These are phyloP conservation scores for Aphis craccivora DNA, from an alignment of 1,140 invertebrate genomes.

Conservation along the genomic window DNA sequence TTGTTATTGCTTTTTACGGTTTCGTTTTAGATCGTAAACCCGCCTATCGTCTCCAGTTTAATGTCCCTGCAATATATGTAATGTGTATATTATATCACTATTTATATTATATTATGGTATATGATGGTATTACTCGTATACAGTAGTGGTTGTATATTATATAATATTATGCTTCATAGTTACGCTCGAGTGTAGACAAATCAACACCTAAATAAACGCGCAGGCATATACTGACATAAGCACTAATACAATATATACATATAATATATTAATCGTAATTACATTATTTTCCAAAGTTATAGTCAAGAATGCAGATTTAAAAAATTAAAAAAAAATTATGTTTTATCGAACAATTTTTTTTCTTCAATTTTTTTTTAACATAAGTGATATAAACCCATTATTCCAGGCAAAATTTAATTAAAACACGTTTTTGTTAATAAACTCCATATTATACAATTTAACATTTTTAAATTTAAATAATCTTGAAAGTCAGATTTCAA, in stretches of 20 bases:
- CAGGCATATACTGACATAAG: not conserved
- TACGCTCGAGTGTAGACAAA: not conserved
- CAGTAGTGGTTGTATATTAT: not conserved
- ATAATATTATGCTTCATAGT: not conserved
- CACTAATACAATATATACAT: not conserved
- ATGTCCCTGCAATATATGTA: not conserved
- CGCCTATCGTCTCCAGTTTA: not conserved
- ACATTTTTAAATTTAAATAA: not conserved
- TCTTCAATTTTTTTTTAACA: not conserved
- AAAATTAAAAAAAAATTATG: not conserved
- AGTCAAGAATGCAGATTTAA: not conserved
- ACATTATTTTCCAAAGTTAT: not conserved
- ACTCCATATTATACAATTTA: not conserved
- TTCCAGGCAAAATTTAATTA: not conserved
- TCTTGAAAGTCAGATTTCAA: not conserved
- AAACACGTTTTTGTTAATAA: not conserved
- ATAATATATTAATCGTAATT: not conserved
- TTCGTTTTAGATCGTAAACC: slow-evolving; percentile 6
- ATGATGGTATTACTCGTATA: not conserved
- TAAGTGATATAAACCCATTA: not conserved
- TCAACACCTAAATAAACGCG: not conserved
- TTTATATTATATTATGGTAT: not conserved
- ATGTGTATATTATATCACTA: not conserved
- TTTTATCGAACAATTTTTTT: slow-evolving; percentile 6
- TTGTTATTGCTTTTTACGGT: slow-evolving; percentile 12